Conservation (phyloP, 2,113 vertebrate species). For the Baryphthengus martii region DNA sequence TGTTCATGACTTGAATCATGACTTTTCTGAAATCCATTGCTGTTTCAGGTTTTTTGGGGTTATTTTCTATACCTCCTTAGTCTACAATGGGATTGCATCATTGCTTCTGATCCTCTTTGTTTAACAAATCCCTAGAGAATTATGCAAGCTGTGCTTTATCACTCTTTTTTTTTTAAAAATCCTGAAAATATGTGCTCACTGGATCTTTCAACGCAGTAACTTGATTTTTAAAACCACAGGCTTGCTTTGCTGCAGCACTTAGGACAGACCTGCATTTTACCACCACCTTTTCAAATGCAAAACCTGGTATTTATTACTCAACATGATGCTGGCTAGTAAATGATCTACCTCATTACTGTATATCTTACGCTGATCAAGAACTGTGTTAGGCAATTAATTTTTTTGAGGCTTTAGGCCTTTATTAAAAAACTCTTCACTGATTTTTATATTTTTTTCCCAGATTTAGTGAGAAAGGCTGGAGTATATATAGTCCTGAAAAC, state of each 20-base stretch:
- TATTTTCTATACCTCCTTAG: neutral
- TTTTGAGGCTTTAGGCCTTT: neutral
- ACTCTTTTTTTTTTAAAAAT: accelerated
- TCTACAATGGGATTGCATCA: neutral
- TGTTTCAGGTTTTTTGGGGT: neutral
- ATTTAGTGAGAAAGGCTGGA: neutral
- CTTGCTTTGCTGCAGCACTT: neutral
- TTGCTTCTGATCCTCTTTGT: neutral
- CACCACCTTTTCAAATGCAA: neutral
- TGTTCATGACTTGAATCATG: neutral
- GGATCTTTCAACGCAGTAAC: neutral
- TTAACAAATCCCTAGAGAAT: neutral
- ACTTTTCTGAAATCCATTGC: neutral
- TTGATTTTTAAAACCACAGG: neutral
- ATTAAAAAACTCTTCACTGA: neutral
- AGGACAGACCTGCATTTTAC: neutral
- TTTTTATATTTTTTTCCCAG: accelerated
- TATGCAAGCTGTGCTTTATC: neutral
- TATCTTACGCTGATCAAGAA: neutral
- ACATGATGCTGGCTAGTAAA: neutral
- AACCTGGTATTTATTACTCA: neutral
- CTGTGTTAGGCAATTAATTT: neutral
- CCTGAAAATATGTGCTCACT: neutral
- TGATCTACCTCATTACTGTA: neutral
- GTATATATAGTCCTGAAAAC: neutral